Conservation (phyloP, 2,888 invertebrate species). For the Melanotus villosus region DNA sequence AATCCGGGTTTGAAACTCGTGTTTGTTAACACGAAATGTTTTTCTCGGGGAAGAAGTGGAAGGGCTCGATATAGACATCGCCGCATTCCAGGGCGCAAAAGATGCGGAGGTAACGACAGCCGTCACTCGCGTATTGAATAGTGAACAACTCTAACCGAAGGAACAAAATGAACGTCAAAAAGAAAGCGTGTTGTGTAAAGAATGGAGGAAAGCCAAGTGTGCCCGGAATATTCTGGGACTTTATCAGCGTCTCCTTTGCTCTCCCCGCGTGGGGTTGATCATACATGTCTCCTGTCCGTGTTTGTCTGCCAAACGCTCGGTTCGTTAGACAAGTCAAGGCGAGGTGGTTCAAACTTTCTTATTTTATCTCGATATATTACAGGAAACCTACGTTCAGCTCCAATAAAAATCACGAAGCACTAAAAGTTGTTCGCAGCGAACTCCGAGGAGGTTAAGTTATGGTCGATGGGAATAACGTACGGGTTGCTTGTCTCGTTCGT, state of each 20-base stretch:
- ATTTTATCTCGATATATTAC: slow-evolving; percentile 49
- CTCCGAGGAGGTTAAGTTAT: slow-evolving; percentile 33
- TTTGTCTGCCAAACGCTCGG: slow-evolving; percentile 61
- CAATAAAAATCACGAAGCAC: slow-evolving; percentile 45
- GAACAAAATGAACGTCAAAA: slow-evolving; percentile 56
- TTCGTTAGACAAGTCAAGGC: slow-evolving; percentile 63
- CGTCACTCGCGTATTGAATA: slow-evolving; percentile 55
- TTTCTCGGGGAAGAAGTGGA: slow-evolving; percentile 7
- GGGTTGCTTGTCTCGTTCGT: slow-evolving; percentile 17
- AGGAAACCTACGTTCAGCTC: slow-evolving; percentile 43
- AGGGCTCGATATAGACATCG: slow-evolving; percentile 37
- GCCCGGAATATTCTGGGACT: slow-evolving; percentile 56
- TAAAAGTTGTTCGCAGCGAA: slow-evolving; percentile 36
- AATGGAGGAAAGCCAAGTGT: slow-evolving; percentile 55
- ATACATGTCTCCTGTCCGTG: slow-evolving; percentile 50
- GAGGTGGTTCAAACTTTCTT: slow-evolving; percentile 48
- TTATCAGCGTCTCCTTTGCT: slow-evolving; percentile 51
- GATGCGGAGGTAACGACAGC: slow-evolving; percentile 46
- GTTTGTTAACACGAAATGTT: slow-evolving; percentile 2
- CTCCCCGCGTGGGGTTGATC: slow-evolving; percentile 46
- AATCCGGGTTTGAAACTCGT: background rate
- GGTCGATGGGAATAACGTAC: slow-evolving; percentile 27
- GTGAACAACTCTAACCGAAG: slow-evolving; percentile 51
- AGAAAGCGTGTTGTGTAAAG: slow-evolving; percentile 52
- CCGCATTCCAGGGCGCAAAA: slow-evolving; percentile 33